Conservation (phyloP, 2,888 invertebrate species). For the Lissonota sp. region DNA sequence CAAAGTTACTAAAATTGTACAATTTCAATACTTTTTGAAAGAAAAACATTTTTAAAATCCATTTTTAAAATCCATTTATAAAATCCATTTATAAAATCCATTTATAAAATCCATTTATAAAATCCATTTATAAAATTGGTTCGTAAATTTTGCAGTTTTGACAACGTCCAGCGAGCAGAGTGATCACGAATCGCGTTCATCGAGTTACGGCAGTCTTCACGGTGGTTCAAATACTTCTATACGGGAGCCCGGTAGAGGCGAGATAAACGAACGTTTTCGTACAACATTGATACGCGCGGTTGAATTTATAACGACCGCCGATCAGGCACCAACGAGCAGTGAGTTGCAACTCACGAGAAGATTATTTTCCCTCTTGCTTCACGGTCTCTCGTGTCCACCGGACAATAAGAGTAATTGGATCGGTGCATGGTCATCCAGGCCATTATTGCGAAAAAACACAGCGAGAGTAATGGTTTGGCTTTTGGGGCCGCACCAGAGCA, state of each 20-base stretch:
- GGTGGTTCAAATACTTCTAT: slow-evolving; percentile 66
- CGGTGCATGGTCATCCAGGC: slow-evolving; percentile 80
- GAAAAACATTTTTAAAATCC: no score
- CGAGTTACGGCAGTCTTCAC: slow-evolving; percentile 78
- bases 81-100: neutral
- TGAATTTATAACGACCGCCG: slow-evolving; percentile 83
- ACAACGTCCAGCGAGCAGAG: slow-evolving; percentile 82
- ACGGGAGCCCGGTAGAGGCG: slow-evolving; percentile 80
- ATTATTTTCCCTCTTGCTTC: slow-evolving; percentile 85
- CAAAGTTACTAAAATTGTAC: no score
- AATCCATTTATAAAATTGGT: neutral
- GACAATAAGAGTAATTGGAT: slow-evolving; percentile 80
- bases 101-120: neutral
- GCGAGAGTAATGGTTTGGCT: slow-evolving; percentile 84
- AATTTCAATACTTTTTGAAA: neutral
- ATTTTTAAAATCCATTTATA: neutral
- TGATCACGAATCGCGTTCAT: slow-evolving; percentile 80
- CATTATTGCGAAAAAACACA: slow-evolving; percentile 82
- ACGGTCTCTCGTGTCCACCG: slow-evolving; percentile 81
- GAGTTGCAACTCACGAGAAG: slow-evolving; percentile 84
- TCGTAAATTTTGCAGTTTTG: slow-evolving; percentile 70
- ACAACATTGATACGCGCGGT: slow-evolving; percentile 85
- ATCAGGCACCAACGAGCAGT: slow-evolving; percentile 74
- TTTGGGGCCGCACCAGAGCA: slow-evolving; percentile 83
- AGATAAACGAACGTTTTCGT: slow-evolving; percentile 86